Evolutionary conservation across 2,113 vertebrate genomes (phyloP), one percentile per base, ranked within the genome.

Genomic region (Archilochus colubris): DNA sequence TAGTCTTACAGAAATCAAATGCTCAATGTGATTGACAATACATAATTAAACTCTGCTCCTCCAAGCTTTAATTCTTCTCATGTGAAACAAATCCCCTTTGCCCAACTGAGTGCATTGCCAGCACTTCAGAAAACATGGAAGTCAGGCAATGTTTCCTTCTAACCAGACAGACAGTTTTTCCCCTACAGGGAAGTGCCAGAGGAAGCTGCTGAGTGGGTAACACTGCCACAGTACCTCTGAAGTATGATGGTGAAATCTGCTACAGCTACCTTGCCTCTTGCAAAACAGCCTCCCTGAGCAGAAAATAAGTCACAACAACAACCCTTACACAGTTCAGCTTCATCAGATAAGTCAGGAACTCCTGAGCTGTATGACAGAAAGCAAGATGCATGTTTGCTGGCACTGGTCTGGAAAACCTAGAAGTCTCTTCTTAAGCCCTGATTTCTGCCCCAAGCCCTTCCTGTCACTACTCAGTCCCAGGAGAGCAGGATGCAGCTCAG

Each of bases 21-120:
- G 12, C 19, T 27, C 24, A 27, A 0, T 12, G 33, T 22, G 20
- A 16, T n/a, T 27, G 20, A 36, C 20, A 74, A 43, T 0, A 59
- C 2, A 43, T 44, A 79, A 73, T 43, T 68, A 54, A 84, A 5
- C 17, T 67, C 61, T 27, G 14, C 33, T 84, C 6, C 76, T 53
- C 16, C 33, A 33, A 53, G 14, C 20, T 70, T 67, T 33, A 46
- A 25, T n/a, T 63, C 30, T 83, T 63, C 40, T 22, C n/a, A 12
- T 33, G 8, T 28, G 31, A 76, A 62, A 21, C 17, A 80, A 25
- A 19, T 54, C 8, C n/a, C 9, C 15, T 53, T 13, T 57, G 21
- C 9, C 31, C 30, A 54, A 7, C 4, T 24, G 30, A 40, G 12
- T 68, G 7, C 4, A 22, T 1, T 19, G 17, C 3, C 48, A 55